Evolutionary conservation across 1,140 invertebrate species (phyloP).

Genomic region (Caenorhabditis latens): DNA sequence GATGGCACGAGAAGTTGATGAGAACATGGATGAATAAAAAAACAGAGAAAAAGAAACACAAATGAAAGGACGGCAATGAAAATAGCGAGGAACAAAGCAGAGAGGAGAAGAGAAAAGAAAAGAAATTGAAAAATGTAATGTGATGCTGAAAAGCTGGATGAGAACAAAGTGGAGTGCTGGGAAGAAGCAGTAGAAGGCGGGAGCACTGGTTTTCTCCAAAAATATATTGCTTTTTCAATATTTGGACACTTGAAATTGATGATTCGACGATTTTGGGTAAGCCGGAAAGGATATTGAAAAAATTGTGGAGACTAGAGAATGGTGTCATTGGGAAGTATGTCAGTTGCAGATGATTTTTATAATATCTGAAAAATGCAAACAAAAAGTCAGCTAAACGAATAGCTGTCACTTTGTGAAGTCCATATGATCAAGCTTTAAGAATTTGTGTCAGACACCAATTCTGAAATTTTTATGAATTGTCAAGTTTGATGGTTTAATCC

Average conservation of each 20-base stretch:
- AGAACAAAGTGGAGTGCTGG: conserved; percentile 53
- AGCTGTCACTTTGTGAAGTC: neutral
- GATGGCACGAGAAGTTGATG: neutral
- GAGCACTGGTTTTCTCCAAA: conserved; percentile 28
- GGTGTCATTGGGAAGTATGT: too few relatives aligned
- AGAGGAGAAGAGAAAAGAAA: neutral
- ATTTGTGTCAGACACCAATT: neutral
- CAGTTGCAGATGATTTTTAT: neutral
- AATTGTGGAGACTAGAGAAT: neutral
- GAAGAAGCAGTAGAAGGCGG: conserved; percentile 26
- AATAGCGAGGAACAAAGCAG: neutral
- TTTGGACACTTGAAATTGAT: neutral
- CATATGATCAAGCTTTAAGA: too few relatives aligned
- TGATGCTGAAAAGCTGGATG: conserved; percentile 56
- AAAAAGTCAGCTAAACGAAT: too few relatives aligned
- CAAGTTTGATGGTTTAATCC: neutral
- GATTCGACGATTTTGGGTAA: neutral
- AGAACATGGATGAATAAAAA: conserved; percentile 1
- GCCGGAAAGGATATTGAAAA: neutral
- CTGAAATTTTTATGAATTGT: neutral
- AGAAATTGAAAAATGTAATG: conserved; percentile 44
- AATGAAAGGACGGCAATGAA: too few relatives aligned
- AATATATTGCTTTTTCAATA: conserved; percentile 16
- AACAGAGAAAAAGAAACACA: neutral
- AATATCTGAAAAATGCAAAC: neutral